A percentile compares a stretch with the other conserved stretches of the same genome.
phyloP scores from a whole-genome alignment of 37 sponge, comb jelly and placozoan species.

The Oopsacas minuta region DNA sequence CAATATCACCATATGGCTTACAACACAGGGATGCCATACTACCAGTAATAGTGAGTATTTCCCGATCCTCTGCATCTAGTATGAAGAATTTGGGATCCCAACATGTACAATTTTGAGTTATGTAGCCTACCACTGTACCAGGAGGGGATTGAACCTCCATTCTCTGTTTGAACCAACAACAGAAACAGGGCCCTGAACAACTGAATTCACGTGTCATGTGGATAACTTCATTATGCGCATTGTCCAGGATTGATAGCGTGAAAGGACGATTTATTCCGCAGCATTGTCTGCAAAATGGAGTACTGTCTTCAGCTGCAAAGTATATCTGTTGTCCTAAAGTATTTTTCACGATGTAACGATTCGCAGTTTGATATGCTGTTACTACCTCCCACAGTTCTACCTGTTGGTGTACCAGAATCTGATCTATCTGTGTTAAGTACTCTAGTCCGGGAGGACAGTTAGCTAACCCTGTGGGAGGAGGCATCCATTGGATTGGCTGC shows the following conservation, averaged over 20 bases:
- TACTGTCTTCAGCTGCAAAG: not conserved
- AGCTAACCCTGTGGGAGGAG: not conserved
- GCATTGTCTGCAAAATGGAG: not conserved
- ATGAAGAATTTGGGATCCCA: conserved; percentile 45
- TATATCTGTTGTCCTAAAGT: not conserved
- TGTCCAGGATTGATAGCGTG: not conserved
- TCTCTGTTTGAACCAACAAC: conserved; percentile 67
- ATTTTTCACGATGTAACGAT: not conserved
- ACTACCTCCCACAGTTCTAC: not conserved
- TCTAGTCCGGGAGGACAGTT: not conserved
- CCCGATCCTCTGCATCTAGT: conserved; percentile 35
- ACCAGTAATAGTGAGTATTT: conserved; percentile 50
- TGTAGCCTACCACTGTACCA: conserved; percentile 55
- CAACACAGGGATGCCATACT: not conserved
- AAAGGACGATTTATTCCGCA: not conserved
- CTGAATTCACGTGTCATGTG: conserved; percentile 51
- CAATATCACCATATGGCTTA: conserved; percentile 42
- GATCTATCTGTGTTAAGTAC: not conserved
- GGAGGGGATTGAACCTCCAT: conserved; percentile 83
- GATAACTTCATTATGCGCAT: conserved; percentile 36
- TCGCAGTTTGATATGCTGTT: not conserved
- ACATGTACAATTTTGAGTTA: conserved; percentile 30
- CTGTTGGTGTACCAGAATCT: not conserved
- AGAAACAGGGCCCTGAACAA: conserved; percentile 42
- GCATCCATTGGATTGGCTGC: not conserved